A percentile compares a stretch with the other conserved stretches of the same genome.
These are phyloP conservation scores for Dicrurus megarhynchus DNA, from an alignment of 2,113 vertebrate species.

Conservation along the genomic window DNA sequence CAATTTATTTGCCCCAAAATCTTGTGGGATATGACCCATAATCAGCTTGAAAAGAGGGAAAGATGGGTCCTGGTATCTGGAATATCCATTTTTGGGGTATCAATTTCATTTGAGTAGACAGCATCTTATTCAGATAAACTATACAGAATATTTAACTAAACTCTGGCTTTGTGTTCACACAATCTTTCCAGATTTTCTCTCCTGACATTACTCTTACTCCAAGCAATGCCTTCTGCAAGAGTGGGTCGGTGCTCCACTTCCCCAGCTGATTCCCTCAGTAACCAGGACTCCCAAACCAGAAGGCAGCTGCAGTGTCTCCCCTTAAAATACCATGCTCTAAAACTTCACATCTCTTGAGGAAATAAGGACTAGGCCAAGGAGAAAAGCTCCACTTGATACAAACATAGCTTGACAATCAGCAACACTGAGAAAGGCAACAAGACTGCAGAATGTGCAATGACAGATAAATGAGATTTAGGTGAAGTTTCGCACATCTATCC, in stretches of 20 bases:
- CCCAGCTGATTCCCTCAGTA: not conserved
- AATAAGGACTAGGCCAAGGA: not conserved
- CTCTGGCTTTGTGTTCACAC: not conserved
- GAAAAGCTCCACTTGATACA: not conserved
- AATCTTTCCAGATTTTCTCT: not conserved
- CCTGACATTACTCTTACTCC: not conserved
- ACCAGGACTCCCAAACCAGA: not conserved
- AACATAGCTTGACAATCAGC: not conserved
- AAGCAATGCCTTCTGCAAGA: not conserved
- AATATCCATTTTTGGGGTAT: not conserved
- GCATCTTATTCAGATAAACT: not conserved
- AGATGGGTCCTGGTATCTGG: not conserved
- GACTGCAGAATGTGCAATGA: not conserved
- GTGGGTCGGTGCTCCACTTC: fast-evolving
- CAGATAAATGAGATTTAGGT: not conserved
- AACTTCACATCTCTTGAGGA: not conserved
- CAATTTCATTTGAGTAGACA: not conserved
- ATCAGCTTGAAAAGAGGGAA: not conserved
- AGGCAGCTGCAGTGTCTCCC: not conserved
- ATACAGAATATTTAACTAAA: not conserved
- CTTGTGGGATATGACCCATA: not conserved
- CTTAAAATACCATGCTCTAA: not conserved
- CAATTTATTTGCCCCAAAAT: not conserved
- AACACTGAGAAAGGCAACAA: not conserved
- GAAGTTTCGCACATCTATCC: not conserved